A percentile compares a stretch with the other conserved stretches of the same genome.
These are phyloP conservation scores for Lasioglossum leucozonium DNA, from an alignment of 2,888 invertebrate species.

Conservation along the genomic window DNA sequence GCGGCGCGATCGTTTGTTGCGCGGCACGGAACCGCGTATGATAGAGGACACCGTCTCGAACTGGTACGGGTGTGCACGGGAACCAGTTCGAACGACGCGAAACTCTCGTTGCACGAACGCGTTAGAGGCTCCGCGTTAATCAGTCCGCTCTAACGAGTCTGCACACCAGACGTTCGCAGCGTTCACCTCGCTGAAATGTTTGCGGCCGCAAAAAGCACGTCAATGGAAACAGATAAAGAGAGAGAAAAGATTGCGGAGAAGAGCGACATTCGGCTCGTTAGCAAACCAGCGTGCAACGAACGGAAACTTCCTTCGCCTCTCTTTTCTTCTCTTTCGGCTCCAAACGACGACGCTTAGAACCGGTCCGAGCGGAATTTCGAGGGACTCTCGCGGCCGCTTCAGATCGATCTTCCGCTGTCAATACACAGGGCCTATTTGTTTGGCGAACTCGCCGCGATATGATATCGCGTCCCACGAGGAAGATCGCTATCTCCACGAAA, in stretches of 20 bases:
- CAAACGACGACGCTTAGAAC: slow-evolving; percentile 1
- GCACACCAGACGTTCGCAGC: slow-evolving; percentile 42
- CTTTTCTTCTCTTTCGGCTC: not conserved
- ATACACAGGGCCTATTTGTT: not conserved
- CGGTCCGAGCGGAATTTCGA: slow-evolving; percentile 4
- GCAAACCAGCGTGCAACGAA: slow-evolving; percentile 1
- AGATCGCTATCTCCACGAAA: not conserved
- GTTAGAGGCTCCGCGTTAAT: slow-evolving; percentile 73
- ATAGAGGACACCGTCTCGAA: slow-evolving; percentile 47
- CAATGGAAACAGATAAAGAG: not conserved
- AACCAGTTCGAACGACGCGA: slow-evolving; percentile 28
- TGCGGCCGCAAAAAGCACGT: slow-evolving; percentile 8
- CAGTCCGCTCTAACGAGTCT: slow-evolving; percentile 62
- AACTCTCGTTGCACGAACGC: slow-evolving; percentile 41
- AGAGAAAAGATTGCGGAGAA: not conserved
- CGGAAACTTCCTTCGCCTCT: not conserved
- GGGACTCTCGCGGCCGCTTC: not conserved
- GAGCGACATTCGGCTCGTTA: not conserved
- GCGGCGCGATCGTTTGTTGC: slow-evolving; percentile 20
- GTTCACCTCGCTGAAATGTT: slow-evolving; percentile 34
- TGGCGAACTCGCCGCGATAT: not conserved
- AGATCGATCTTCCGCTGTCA: not conserved
- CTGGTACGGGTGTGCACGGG: slow-evolving; percentile 61
- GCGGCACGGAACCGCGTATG: slow-evolving; percentile 26
- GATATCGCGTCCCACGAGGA: not conserved